These are phyloP conservation scores for Enteromius paludinosus DNA, from an alignment of 2,797 vertebrate species.

Conservation along the genomic window DNA sequence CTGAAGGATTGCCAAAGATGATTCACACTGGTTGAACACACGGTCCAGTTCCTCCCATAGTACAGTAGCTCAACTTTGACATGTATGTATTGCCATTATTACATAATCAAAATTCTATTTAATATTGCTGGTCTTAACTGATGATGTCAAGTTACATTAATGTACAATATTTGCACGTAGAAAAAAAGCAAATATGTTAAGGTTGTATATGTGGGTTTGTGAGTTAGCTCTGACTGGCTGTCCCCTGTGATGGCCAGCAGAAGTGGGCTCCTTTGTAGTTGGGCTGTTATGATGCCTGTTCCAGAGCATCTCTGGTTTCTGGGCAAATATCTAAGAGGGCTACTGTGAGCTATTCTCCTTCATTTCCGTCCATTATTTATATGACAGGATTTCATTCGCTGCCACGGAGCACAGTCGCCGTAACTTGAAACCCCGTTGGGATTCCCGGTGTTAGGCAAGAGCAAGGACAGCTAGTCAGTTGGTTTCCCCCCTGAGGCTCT, in stretches of 20 bases:
- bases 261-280: slow-evolving; percentile 60
- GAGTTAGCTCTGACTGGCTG: slow-evolving; percentile 50
- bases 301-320: slow-evolving; percentile 65
- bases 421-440: slow-evolving; percentile 50
- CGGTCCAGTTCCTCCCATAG: too few species aligned
- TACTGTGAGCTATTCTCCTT: slow-evolving; percentile 55
- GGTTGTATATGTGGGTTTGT: slow-evolving; percentile 1
- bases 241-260: slow-evolving; percentile 42
- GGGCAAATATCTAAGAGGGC: slow-evolving; percentile 58
- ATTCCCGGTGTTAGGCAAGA: slow-evolving; percentile 40
- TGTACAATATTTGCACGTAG: too few species aligned
- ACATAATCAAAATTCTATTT: too few species aligned
- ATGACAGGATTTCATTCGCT: slow-evolving; percentile 46
- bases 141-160: too few species aligned
- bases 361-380: slow-evolving; percentile 60
- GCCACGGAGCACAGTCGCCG: slow-evolving; percentile 33
- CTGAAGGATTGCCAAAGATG: too few species aligned
- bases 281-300: slow-evolving; percentile 54
- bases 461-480: slow-evolving; percentile 46
- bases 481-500: slow-evolving; percentile 27
- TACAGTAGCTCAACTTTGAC: too few species aligned
- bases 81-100: too few species aligned
- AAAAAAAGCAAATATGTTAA: too few species aligned
- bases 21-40: too few species aligned
- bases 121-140: too few species aligned